Percentiles rank a stretch among this genome's conserved stretches.
Evolutionary conservation across 2,888 invertebrate species (phyloP).

Genomic region (Philereme vetulata): DNA sequence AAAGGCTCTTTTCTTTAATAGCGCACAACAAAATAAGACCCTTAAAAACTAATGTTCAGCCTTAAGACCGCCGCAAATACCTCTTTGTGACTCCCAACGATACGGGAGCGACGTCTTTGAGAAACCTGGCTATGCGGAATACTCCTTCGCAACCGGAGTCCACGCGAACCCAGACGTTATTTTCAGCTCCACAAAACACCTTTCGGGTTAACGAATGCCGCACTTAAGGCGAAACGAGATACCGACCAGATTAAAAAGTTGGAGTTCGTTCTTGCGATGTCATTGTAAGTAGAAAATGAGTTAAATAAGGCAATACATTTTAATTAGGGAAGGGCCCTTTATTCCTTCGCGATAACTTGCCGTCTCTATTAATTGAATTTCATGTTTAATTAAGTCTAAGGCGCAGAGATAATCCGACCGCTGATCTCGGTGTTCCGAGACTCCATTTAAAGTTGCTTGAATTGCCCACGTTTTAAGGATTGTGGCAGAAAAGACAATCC

Average conservation of each 20-base stretch:
- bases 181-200: conserved; percentile 18
- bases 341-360: conserved; percentile 80
- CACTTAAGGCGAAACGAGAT: conserved; percentile 68
- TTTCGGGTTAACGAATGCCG: conserved; percentile 30
- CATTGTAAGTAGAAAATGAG: conserved; percentile 83
- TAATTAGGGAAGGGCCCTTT: conserved; percentile 82
- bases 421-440: conserved; percentile 63
- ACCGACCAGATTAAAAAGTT: conserved; percentile 81
- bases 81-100: conserved; percentile 78
- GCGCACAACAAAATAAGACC: conserved; percentile 81
- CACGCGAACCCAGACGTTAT: conserved; percentile 44
- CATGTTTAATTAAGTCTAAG: conserved; percentile 81
- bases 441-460: conserved; percentile 62
- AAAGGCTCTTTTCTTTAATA: conserved; percentile 74
- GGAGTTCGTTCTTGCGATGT: conserved; percentile 79
- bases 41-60: conserved; percentile 82
- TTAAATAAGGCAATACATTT: conserved; percentile 84
- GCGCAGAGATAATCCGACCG: conserved; percentile 68
- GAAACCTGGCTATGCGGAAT: conserved; percentile 66
- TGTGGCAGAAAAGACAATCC: not conserved
- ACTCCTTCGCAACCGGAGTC: conserved; percentile 47
- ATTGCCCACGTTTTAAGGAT: conserved; percentile 51
- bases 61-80: conserved; percentile 82
- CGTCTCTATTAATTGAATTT: conserved; percentile 82
- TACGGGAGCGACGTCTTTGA: conserved; percentile 59